Evolutionary conservation across 2,113 vertebrate species (phyloP).

Genomic region (Thalassoma bifasciatum): DNA sequence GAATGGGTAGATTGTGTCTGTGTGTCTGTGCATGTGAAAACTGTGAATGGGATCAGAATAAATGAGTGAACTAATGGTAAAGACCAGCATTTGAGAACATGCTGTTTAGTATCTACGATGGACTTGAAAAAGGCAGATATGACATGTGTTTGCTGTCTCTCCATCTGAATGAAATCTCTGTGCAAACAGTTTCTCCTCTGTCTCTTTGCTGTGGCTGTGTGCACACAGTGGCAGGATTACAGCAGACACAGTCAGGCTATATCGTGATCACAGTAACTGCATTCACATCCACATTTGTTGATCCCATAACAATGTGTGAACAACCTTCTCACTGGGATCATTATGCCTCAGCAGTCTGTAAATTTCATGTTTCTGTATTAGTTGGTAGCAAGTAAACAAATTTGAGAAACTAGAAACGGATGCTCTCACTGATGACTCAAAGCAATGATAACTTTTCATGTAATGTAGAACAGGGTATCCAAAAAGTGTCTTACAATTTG

Average conservation of each 20-base stretch:
- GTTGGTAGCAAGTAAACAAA: too few species aligned
- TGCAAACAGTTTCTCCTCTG: neutral
- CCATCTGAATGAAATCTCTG: conserved; percentile 13
- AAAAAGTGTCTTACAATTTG: too few species aligned
- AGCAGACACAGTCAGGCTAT: neutral
- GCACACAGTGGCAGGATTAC: conserved; percentile 5
- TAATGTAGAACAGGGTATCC: too few species aligned
- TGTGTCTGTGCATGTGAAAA: conserved; percentile 9
- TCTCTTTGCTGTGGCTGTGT: neutral
- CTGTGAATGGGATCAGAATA: conserved; percentile 6
- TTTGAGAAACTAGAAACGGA: too few species aligned
- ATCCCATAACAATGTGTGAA: neutral
- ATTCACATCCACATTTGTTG: neutral
- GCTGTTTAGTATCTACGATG: neutral
- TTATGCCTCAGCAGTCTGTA: too few species aligned
- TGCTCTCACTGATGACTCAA: too few species aligned
- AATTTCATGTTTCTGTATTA: too few species aligned
- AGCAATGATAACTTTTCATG: too few species aligned
- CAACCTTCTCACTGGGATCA: neutral
- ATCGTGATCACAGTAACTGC: neutral
- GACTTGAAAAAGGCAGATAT: conserved; percentile 8
- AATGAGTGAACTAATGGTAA: conserved; percentile 1
- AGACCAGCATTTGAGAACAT: conserved; percentile 10
- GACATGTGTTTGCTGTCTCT: neutral
- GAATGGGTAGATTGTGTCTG: conserved; percentile 1